phyloP scores from a whole-genome alignment of 2,797 vertebrate species.

The Emys orbicularis region DNA sequence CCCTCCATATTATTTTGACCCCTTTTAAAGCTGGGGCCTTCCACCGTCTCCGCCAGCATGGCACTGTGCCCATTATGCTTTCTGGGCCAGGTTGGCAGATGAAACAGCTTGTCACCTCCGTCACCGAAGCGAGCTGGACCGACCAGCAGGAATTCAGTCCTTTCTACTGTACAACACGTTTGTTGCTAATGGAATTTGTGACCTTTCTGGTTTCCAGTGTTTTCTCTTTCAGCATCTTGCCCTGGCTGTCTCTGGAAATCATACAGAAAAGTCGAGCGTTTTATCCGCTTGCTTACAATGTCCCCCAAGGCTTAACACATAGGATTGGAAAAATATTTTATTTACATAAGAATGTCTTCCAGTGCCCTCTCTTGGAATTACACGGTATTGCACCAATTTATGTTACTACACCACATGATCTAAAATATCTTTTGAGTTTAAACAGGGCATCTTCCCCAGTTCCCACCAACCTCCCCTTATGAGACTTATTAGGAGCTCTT shows the following conservation, averaged over 20 bases:
- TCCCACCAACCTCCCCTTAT: accelerated
- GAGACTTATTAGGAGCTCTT: background rate
- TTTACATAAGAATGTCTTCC: background rate
- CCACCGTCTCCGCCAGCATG: background rate
- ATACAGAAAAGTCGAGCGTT: background rate
- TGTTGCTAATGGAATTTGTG: background rate
- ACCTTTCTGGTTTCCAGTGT: background rate
- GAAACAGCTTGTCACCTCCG: background rate
- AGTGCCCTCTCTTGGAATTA: constrained; percentile 72
- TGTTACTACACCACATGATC: background rate
- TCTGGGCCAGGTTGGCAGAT: background rate
- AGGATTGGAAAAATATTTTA: background rate
- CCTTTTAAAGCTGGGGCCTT: background rate
- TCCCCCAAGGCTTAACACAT: accelerated
- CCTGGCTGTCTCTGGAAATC: background rate
- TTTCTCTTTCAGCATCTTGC: background rate
- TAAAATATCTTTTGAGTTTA: accelerated
- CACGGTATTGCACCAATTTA: background rate
- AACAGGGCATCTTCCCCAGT: background rate
- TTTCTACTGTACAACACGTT: background rate
- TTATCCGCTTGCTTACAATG: background rate
- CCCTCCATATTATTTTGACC: background rate
- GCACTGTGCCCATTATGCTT: background rate
- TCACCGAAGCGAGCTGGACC: background rate
- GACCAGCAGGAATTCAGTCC: background rate